Percentiles rank a stretch among this genome's conserved stretches.
Conservation (phyloP, 2,888 invertebrate genomes). For the Netelia melanura region DNA sequence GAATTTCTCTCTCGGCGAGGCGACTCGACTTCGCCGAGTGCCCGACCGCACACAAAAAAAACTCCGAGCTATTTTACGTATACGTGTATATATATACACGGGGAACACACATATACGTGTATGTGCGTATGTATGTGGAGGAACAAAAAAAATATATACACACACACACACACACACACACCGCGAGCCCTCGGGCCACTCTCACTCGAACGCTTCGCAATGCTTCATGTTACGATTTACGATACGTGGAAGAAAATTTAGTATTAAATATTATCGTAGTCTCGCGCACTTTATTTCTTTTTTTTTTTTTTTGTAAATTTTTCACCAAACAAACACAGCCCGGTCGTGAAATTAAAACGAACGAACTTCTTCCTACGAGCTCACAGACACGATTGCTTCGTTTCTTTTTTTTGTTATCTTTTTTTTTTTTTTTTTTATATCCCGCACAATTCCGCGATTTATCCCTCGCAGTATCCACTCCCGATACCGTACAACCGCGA, state of each 20-base stretch:
- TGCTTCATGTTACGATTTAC: constrained; percentile 12
- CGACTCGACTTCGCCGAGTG: constrained; percentile 59
- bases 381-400: constrained; percentile 23
- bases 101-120: not conserved
- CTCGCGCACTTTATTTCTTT: too few relatives aligned
- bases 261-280: too few relatives aligned
- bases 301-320: too few relatives aligned
- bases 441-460: constrained; percentile 26
- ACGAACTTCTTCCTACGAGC: not conserved
- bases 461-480: constrained; percentile 57
- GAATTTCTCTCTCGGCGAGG: constrained; percentile 21
- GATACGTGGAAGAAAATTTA: not conserved
- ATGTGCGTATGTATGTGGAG: not conserved
- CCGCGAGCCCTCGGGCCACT: constrained; percentile 45
- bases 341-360: not conserved
- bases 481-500: constrained; percentile 37
- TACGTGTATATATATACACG: not conserved
- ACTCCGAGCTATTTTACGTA: not conserved
- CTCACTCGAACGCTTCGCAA: constrained; percentile 16
- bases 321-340: not conserved
- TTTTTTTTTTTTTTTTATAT: not conserved
- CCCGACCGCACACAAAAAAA: not conserved
- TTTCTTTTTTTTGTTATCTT: not conserved
- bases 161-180: not conserved
- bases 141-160: not conserved